Conservation (phyloP, 2,888 invertebrate genomes). For the Ophion obscuratus region DNA sequence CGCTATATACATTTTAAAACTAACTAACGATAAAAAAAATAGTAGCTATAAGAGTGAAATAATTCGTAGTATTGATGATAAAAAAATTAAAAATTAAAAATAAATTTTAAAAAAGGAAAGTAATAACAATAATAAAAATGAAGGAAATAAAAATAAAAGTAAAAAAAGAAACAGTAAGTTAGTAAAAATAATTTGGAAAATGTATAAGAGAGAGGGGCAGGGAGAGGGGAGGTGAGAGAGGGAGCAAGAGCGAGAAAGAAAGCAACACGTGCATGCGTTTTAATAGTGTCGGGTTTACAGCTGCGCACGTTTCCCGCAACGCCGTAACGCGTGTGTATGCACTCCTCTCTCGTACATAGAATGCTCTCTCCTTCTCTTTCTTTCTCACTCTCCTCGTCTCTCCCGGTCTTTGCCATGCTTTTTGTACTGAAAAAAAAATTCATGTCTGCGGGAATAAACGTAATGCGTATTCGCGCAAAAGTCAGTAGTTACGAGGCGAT, state of each 20-base stretch:
- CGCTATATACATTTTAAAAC: too few species aligned
- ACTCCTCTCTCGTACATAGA: constrained; percentile 4
- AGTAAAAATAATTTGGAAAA: too few species aligned
- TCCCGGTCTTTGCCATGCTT: not conserved
- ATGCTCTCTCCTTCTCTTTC: constrained; percentile 12
- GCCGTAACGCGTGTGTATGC: constrained; percentile 27
- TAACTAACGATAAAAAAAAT: too few species aligned
- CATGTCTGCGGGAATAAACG: constrained; percentile 21
- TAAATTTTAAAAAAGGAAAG: too few species aligned
- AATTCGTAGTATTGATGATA: too few species aligned
- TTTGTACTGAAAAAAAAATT: not conserved
- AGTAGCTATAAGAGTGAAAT: too few species aligned
- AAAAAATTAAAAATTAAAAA: too few species aligned
- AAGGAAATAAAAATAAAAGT: too few species aligned
- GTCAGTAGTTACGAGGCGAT: constrained; percentile 3
- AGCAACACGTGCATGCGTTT: constrained; percentile 53
- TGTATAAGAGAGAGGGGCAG: not conserved
- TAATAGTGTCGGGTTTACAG: constrained; percentile 46
- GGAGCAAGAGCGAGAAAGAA: not conserved
- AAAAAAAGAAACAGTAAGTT: too few species aligned
- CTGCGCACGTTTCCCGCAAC: constrained; percentile 55
- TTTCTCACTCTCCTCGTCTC: constrained; percentile 14
- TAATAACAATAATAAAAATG: too few species aligned
- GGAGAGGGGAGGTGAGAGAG: not conserved
- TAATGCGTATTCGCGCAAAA: constrained; percentile 43